Base-by-base conservation (phyloP, 2,113 vertebrate genomes). In the Aegithalos caudatus region DNA sequence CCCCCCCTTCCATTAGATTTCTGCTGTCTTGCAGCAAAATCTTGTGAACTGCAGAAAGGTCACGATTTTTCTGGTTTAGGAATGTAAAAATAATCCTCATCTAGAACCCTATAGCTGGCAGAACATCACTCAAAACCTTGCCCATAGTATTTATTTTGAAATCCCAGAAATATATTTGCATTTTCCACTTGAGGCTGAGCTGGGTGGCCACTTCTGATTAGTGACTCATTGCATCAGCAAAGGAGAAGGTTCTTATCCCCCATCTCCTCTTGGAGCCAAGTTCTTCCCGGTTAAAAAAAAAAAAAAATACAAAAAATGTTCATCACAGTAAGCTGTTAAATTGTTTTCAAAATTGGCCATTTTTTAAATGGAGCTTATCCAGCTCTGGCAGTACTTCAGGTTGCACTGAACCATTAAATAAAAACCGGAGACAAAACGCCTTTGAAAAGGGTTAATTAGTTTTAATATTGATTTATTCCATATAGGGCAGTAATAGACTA, bases 381-480 rank as follows among this genome's bases (percentile, higher is more conserved):
- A 98, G 98, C 98, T 98, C 98, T 98, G 98, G 98, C 98, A 98
- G 98, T 98, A 98, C 98, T 98, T 98, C 97, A 98, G 98, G 97
- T 97, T 95, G 98, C 98, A 98, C 98, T 98, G 98, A 99, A 99
- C 98, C 99, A 99, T 99, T 98, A 99, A 99, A 99, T 99, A 99
- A 98, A 99, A 98, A 98, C 97, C 97, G 74, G 97, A 98, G 98
- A 98, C 98, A 98, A 98, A 98, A 98, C 97, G 98, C 98, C 98
- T 98, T 98, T 99, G 98, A 98, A 99, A 99, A 98, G 99, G 99
- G 99, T 99, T 99, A 99, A 99, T 99, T 99, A 99, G 98, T 98
- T 99, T 98, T 99, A 99, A 99, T 99, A 99, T 98, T 98, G 99
- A 99, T 99, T 99, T 99, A 99, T 99, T 98, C 98, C 97, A 92